Conservation (phyloP, 2,888 invertebrate species). For the Chalcis sispes region DNA sequence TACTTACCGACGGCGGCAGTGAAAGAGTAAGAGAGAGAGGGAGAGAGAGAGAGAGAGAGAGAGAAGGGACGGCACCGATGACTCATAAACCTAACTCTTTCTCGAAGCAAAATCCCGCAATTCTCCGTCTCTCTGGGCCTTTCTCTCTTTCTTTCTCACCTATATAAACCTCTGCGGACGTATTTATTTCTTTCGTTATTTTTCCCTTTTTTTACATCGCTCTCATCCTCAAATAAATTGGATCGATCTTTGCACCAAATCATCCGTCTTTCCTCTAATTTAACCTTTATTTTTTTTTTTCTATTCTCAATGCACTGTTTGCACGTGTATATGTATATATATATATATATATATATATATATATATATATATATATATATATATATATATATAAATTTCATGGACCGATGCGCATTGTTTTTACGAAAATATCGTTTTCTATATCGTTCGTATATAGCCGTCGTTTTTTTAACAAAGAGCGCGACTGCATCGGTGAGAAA, state of each 20-base stretch:
- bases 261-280: slow-evolving; percentile 45
- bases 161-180: neutral
- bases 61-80: slow-evolving; percentile 50
- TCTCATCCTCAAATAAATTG: slow-evolving; percentile 50
- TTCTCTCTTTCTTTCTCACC: neutral
- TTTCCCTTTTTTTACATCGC: neutral
- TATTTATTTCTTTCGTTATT: too few relatives aligned
- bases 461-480: slow-evolving; percentile 17
- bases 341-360: too few relatives aligned
- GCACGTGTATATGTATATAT: too few relatives aligned
- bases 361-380: too few relatives aligned
- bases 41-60: too few relatives aligned
- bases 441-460: neutral
- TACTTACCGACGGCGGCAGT: too few relatives aligned
- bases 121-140: slow-evolving; percentile 7
- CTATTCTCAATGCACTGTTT: neutral
- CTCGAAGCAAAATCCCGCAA: slow-evolving; percentile 35
- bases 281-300: slow-evolving; percentile 31
- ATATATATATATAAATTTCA: too few relatives aligned
- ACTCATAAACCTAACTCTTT: slow-evolving; percentile 62
- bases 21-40: too few relatives aligned
- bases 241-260: slow-evolving; percentile 48
- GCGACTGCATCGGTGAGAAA: neutral
- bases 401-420: slow-evolving; percentile 39
- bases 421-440: slow-evolving; percentile 30